These are phyloP conservation scores for Hycleus phaleratus DNA, from an alignment of 1,140 invertebrate species.

Conservation along the genomic window DNA sequence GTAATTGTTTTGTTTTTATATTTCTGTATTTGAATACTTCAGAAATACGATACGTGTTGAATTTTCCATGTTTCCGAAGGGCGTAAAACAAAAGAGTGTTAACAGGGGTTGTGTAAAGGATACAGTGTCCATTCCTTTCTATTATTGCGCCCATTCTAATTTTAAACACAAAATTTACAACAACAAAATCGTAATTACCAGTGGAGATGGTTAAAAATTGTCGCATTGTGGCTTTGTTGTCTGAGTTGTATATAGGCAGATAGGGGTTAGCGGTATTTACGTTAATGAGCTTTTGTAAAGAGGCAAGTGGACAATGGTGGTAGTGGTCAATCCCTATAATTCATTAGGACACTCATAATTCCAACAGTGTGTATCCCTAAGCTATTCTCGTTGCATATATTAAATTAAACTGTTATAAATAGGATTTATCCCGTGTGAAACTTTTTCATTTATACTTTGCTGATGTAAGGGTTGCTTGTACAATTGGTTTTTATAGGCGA, in stretches of 20 bases:
- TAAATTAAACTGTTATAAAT: constrained; percentile 15
- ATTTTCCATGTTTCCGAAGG: constrained; percentile 2
- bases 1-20: constrained; percentile 3
- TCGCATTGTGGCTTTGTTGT: constrained; percentile 5
- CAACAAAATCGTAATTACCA: constrained; percentile 6
- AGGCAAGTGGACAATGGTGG: constrained; percentile 7
- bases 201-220: constrained; percentile 2
- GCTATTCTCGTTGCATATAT: neutral
- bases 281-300: constrained; percentile 11
- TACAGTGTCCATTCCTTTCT: too few relatives aligned
- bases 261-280: constrained; percentile 8
- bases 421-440: constrained; percentile 12
- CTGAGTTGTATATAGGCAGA: neutral
- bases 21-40: constrained; percentile 2
- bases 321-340: constrained; percentile 13
- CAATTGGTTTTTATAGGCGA: too few relatives aligned
- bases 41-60: constrained; percentile 11
- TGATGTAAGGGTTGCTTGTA: neutral
- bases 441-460: constrained; percentile 8
- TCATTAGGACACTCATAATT: constrained; percentile 15
- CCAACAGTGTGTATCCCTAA: constrained; percentile 2
- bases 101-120: too few relatives aligned
- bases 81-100: too few relatives aligned
- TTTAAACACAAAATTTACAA: constrained; percentile 6
- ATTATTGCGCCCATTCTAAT: constrained; percentile 1